These are phyloP conservation scores for Drosophila emarginata DNA, from an alignment of 2,888 invertebrate species.

Conservation along the genomic window DNA sequence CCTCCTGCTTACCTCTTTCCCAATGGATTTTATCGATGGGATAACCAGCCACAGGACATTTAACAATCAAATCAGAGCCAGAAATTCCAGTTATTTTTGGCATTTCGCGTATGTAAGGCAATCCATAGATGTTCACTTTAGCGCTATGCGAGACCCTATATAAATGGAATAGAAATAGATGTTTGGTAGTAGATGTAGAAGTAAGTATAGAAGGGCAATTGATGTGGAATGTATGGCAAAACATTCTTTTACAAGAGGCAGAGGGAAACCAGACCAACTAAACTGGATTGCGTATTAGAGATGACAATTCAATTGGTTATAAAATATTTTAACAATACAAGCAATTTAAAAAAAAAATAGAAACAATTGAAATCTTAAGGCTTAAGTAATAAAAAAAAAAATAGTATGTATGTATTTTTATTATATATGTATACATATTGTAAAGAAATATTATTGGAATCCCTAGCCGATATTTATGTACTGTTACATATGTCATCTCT, in stretches of 20 bases:
- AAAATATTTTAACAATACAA: neutral
- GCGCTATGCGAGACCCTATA: slow-evolving; percentile 89
- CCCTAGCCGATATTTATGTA: neutral
- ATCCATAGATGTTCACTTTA: slow-evolving; percentile 93
- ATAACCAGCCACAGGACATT: slow-evolving; percentile 95
- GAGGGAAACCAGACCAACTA: neutral
- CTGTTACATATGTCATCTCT: slow-evolving; percentile 25
- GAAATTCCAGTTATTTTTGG: slow-evolving; percentile 94
- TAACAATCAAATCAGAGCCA: slow-evolving; percentile 91
- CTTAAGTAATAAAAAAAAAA: no score
- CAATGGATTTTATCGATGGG: slow-evolving; percentile 94
- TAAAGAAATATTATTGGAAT: no score
- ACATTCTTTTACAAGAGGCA: neutral
- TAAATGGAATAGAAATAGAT: slow-evolving; percentile 39
- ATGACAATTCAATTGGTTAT: neutral
- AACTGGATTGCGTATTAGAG: slow-evolving; percentile 3
- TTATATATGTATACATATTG: no score
- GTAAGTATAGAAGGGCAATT: neutral
- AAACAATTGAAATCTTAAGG: no score
- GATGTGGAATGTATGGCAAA: slow-evolving; percentile 2
- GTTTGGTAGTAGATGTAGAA: slow-evolving; percentile 5
- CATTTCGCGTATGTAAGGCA: slow-evolving; percentile 94
- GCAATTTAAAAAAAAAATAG: neutral
- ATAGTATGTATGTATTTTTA: no score
- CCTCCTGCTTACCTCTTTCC: slow-evolving; percentile 89